A percentile compares a stretch with the other conserved stretches of the same genome.
Evolutionary conservation across 2,888 invertebrate species (phyloP).

Genomic region (Thecocarcelia acutangulata): DNA sequence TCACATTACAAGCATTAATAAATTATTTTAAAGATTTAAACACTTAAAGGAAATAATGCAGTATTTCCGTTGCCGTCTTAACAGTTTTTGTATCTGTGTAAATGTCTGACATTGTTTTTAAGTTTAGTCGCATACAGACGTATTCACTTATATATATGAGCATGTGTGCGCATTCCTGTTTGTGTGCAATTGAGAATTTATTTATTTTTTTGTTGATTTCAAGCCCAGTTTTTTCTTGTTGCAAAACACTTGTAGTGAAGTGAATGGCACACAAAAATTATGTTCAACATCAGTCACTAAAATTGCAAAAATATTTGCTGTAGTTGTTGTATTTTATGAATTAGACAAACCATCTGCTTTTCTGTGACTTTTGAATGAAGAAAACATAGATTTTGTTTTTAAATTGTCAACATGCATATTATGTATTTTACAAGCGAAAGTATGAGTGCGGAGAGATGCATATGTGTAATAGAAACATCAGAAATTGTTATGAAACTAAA

Average conservation of each 20-base stretch:
- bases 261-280: slow-evolving; percentile 57
- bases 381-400: slow-evolving; percentile 38
- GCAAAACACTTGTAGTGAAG: slow-evolving; percentile 38
- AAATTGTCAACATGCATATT: background rate
- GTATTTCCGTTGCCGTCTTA: too few relatives aligned
- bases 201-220: slow-evolving; percentile 14
- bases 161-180: background rate
- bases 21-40: too few relatives aligned
- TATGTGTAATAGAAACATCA: too few relatives aligned
- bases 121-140: too few relatives aligned
- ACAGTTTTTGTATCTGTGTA: too few relatives aligned
- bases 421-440: too few relatives aligned
- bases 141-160: too few relatives aligned
- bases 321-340: slow-evolving; percentile 30
- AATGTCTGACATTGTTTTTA: too few relatives aligned
- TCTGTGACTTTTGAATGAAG: slow-evolving; percentile 58
- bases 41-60: too few relatives aligned
- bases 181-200: background rate
- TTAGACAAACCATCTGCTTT: slow-evolving; percentile 15
- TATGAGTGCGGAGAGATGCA: too few relatives aligned
- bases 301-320: slow-evolving; percentile 15
- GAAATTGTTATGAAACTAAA: too few relatives aligned
- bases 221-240: slow-evolving; percentile 61
- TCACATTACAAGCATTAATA: too few relatives aligned
- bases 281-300: slow-evolving; percentile 46